These are phyloP conservation scores for Paraescarpia echinospica DNA, from an alignment of 1,140 invertebrate genomes.

Conservation along the genomic window DNA sequence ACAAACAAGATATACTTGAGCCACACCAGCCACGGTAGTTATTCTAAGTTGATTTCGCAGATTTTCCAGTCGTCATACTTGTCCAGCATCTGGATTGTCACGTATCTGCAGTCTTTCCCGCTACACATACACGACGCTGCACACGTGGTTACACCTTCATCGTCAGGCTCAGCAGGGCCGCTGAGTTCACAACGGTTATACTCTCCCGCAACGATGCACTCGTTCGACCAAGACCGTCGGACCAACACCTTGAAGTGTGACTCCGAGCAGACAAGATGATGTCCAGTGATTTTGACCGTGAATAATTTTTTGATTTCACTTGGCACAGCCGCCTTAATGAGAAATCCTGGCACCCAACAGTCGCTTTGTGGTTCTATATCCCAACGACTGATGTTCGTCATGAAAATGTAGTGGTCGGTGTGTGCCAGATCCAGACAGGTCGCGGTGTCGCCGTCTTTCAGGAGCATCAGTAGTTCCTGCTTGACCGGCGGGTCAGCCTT, in stretches of 20 bases:
- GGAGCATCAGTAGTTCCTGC: neutral
- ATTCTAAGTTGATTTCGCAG: neutral
- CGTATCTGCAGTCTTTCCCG: neutral
- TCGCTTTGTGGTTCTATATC: neutral
- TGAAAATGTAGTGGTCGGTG: neutral
- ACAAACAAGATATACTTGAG: too few relatives aligned
- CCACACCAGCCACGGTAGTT: neutral
- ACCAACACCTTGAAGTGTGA: neutral
- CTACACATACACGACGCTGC: neutral
- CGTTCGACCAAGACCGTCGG: neutral
- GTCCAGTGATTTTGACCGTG: neutral
- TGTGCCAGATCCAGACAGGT: neutral
- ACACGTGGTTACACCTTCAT: neutral
- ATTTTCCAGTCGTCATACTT: neutral
- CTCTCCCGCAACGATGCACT: neutral
- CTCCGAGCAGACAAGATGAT: neutral
- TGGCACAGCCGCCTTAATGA: neutral
- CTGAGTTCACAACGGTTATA: neutral
- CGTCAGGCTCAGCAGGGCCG: neutral
- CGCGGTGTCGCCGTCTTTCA: neutral
- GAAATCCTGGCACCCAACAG: neutral
- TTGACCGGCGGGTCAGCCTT: neutral
- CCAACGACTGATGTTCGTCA: neutral
- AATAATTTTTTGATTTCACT: neutral
- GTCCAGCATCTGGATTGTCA: neutral